Evolutionary conservation across 2,797 vertebrate genomes (phyloP), one percentile per base, ranked within the genome.

Genomic region (Vipera latastei): DNA sequence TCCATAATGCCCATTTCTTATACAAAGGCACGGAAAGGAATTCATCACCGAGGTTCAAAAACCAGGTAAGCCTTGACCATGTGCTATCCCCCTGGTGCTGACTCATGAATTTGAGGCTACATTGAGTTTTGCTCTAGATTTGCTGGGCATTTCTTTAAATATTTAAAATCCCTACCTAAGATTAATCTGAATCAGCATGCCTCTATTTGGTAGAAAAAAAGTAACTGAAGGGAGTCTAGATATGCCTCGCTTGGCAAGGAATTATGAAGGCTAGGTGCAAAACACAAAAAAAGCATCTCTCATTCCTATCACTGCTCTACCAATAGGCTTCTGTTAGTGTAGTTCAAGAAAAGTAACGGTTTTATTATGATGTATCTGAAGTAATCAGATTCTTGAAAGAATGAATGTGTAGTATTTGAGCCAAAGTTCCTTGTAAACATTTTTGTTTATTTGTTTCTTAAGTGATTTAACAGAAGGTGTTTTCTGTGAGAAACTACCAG

Each of bases 381-480:
- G 92, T 83, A 83, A 94, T 95, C 44, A 95, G 95, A 92, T 95
- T 93, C 93, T 78, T 86, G 89, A 96, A 93, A 86, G 91, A 89
- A 65, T 94, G 90, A 85, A 65, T 94, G 18, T 93, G 38, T 94
- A 63, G 95, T 91, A 93, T 73, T n/a, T 94, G 92, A 97, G 95
- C 90, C 90, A 96, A 96, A 83, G 91, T 97, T 92, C 97, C 94
- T 97, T 97, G 97, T 83, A 89, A 56, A 95, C 93, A 92, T 60
- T 97, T n/a, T 95, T 91, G 97, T 95, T 97, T 97, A 56, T 63
- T 98, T 97, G 94, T 97, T 96, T 97, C 95, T 65, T 96, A 96
- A 99, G 99, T 94, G 98, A 98, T 96, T 97, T 98, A 96, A 96
- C 97, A 93, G 98, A 98, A 97, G 98, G 97, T 91, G 96, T 97